Conservation (phyloP, 2,888 invertebrate genomes). For the Didymodactylos carnosus region DNA sequence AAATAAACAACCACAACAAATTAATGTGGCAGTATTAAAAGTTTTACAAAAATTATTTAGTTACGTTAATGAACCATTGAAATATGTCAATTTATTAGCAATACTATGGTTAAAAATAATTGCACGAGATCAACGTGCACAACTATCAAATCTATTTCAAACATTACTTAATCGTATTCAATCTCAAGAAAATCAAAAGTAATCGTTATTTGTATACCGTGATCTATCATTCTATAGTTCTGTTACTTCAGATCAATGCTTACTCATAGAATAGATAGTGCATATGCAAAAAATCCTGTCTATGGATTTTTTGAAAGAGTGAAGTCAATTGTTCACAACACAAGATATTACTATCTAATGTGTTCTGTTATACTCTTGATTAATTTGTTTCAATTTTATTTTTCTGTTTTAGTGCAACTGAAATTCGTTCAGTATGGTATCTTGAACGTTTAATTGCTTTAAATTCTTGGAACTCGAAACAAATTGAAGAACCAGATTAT, state of each 20-base stretch:
- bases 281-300: no score
- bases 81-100: neutral
- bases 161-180: neutral
- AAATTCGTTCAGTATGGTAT: neutral
- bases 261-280: no score
- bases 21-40: neutral
- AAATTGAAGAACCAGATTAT: conserved; percentile 85
- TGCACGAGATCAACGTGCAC: neutral
- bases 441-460: conserved; percentile 36
- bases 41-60: neutral
- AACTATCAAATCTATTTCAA: neutral
- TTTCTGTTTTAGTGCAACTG: no score
- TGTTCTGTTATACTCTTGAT: no score
- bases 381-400: no score
- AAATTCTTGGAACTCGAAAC: conserved; percentile 65
- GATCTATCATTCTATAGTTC: no score
- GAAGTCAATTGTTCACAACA: no score
- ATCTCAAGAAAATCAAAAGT: no score
- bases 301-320: no score
- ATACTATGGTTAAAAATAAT: neutral
- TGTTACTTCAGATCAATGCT: no score
- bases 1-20: neutral
- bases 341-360: no score
- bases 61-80: neutral
- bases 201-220: no score